These are phyloP conservation scores for Heterochromis multidens DNA, from an alignment of 2,113 vertebrate species.

Conservation along the genomic window DNA sequence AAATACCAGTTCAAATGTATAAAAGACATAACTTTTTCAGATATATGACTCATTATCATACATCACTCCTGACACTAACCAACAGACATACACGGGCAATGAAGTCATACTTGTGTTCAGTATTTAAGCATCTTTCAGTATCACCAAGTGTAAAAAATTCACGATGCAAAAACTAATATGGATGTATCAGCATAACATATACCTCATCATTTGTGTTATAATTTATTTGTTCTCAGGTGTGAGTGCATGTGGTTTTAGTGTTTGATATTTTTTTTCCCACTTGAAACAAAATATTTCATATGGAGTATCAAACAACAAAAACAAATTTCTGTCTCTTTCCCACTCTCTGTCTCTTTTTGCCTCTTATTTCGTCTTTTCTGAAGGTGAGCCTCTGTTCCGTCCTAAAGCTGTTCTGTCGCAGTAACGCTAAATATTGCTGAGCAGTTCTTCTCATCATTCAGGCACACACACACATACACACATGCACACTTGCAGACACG, in stretches of 20 bases:
- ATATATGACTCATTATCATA: background rate
- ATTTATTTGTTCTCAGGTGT: background rate
- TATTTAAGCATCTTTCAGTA: background rate
- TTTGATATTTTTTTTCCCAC: background rate
- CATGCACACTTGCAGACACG: constrained; percentile 25
- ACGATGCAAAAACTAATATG: background rate
- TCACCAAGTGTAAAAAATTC: background rate
- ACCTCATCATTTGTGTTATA: background rate
- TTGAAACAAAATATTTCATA: constrained; percentile 10
- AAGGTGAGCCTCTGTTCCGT: constrained; percentile 67
- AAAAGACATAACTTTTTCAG: background rate
- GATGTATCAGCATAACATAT: background rate
- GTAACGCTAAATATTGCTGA: constrained; percentile 75
- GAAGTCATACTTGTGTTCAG: background rate
- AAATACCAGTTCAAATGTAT: background rate
- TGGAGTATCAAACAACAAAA: constrained; percentile 18
- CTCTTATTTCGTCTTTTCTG: constrained; percentile 50
- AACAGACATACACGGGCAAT: background rate
- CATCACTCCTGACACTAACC: background rate
- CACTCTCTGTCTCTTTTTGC: constrained; percentile 1
- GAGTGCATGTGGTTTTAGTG: background rate
- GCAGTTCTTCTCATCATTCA: constrained; percentile 66
- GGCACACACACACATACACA: background rate
- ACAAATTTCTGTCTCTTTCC: background rate
- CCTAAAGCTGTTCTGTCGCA: constrained; percentile 68